These are phyloP conservation scores for Ylistrum balloti DNA, from an alignment of 1,140 invertebrate species.

Conservation along the genomic window DNA sequence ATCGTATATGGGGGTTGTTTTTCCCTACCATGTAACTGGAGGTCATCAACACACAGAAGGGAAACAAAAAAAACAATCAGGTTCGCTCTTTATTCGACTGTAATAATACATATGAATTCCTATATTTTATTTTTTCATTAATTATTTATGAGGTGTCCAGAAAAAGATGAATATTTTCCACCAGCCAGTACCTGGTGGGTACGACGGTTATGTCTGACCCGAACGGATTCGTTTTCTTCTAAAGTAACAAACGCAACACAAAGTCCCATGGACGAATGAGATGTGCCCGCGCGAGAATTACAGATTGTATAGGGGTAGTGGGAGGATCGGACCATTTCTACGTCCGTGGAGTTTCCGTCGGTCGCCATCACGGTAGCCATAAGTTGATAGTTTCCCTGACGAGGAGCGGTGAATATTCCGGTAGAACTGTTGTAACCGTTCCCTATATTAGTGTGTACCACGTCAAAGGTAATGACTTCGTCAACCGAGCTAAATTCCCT, in stretches of 20 bases:
- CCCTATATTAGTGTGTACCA: slow-evolving; percentile 45
- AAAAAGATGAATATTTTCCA: slow-evolving; percentile 5
- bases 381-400: slow-evolving; percentile 23
- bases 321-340: neutral
- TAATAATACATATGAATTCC: too few relatives aligned
- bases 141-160: neutral
- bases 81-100: too few relatives aligned
- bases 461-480: slow-evolving; percentile 33
- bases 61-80: too few relatives aligned
- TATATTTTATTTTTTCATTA: neutral
- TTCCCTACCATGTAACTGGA: too few relatives aligned
- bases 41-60: too few relatives aligned
- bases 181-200: neutral
- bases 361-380: neutral
- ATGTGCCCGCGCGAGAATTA: neutral
- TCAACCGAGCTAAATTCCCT: neutral
- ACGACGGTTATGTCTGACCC: neutral
- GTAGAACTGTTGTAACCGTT: slow-evolving; percentile 34
- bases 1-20: too few relatives aligned
- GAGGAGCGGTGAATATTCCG: slow-evolving; percentile 28
- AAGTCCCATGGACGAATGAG: slow-evolving; percentile 1
- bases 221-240: neutral
- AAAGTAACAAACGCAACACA: neutral
- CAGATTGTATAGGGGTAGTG: neutral
- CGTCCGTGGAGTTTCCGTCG: neutral